Evolutionary conservation across 2,113 vertebrate genomes (phyloP).

Genomic region (Scortum barcoo): DNA sequence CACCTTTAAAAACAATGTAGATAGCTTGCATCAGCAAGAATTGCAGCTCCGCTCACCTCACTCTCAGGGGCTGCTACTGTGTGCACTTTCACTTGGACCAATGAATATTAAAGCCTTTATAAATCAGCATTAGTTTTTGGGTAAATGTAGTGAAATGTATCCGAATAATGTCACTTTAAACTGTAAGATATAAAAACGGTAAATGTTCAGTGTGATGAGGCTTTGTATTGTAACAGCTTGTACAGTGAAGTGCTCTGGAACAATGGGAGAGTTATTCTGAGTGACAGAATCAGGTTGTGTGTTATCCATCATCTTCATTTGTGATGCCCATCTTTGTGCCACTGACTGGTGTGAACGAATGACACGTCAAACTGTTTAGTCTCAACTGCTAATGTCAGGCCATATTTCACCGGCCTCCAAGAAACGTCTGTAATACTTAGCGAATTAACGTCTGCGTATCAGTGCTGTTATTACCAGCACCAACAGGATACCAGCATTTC

Average conservation of each 20-base stretch:
- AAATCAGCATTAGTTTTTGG: not conserved
- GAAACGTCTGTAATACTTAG: not conserved
- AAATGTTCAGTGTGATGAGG: not conserved
- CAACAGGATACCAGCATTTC: not conserved
- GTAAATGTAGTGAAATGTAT: not conserved
- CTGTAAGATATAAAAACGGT: not conserved
- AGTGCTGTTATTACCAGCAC: not conserved
- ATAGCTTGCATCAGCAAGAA: slow-evolving; percentile 10
- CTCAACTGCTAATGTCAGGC: not conserved
- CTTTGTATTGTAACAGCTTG: not conserved
- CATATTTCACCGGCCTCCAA: slow-evolving; percentile 3
- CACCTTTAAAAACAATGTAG: slow-evolving; percentile 15
- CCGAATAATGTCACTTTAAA: not conserved
- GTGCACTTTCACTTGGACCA: not conserved
- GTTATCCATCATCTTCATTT: slow-evolving; percentile 25
- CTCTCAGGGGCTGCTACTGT: not conserved
- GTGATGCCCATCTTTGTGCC: slow-evolving; percentile 22
- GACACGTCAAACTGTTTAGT: not conserved
- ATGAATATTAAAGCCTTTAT: not conserved
- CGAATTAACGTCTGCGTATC: not conserved
- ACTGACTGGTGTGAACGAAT: slow-evolving; percentile 9
- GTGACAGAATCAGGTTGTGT: slow-evolving; percentile 43
- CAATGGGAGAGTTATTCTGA: slow-evolving; percentile 16
- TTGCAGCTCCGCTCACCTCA: not conserved
- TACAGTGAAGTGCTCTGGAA: not conserved